Evolutionary conservation across 2,888 invertebrate genomes (phyloP), one percentile per base, ranked within the genome.

Genomic region (Oscheius onirici): DNA sequence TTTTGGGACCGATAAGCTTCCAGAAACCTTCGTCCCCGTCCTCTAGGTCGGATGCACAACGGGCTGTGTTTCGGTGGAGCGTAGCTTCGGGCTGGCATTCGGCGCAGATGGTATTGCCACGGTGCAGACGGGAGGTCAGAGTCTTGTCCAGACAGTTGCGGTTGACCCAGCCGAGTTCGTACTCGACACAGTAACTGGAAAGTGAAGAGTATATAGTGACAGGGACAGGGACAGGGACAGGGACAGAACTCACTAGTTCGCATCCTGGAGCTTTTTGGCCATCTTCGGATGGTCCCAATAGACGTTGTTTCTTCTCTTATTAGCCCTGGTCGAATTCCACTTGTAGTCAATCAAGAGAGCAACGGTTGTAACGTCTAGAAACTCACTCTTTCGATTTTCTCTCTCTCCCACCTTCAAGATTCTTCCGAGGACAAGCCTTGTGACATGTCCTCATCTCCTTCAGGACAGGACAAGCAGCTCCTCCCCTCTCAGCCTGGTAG

Each of bases 31-130:
- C 76, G 54, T 86, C 82, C 28, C 83, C 84, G 65, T 86, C 85
- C 10, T 84, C 81, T 13, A 86, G 71, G 70, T 86, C 86, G 11
- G 82, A 83, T 6, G 84, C 82, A 65, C 84, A 85, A 28, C 83
- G 81, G 13, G 49, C 44, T 11, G 71, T 75, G 20, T 80, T 79
- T 24, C 86, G 71, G 60, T 86, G 86, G 13, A 80, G 71, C 61
- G 81, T 82, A 10, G 85, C 85, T 72, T 86, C 82, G 34, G 85
- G 85, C 60, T 86, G 86, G 49, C 86, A 86, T 63, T 86, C 86
- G 3, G 83, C 85, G 65, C 86, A 86, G 43, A 86, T 83, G 1
- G 73, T 69, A 34, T 73, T 78, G 17, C 80, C 77, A 40, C 72
- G 68, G 2, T 72, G 55, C 8, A 81, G 61, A 11, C 75, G 72